These are phyloP conservation scores for Eulemur albifrons DNA, from an alignment of 2,797 vertebrate species.

Conservation along the genomic window DNA sequence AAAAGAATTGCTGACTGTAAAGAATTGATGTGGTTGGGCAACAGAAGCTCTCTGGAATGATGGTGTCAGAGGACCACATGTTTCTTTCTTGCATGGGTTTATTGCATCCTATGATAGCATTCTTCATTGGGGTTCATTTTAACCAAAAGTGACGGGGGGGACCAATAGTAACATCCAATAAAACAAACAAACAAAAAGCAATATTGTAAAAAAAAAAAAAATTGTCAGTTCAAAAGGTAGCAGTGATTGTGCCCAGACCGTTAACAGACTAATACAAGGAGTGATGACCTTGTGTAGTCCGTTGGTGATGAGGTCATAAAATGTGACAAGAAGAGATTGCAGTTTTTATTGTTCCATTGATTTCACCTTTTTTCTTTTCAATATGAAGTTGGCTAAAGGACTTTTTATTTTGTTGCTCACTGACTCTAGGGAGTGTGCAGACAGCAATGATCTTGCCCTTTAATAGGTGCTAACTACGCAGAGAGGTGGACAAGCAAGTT, in stretches of 20 bases:
- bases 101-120: slow-evolving; percentile 24
- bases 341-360: slow-evolving; percentile 79
- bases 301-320: slow-evolving; percentile 77
- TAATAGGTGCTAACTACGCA: slow-evolving; percentile 34
- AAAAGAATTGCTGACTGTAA: neutral
- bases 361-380: slow-evolving; percentile 79
- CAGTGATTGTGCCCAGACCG: slow-evolving; percentile 54
- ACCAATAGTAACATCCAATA: slow-evolving; percentile 24
- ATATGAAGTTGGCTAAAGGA: slow-evolving; percentile 72
- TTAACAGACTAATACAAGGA: slow-evolving; percentile 77
- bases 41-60: neutral
- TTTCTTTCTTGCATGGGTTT: slow-evolving; percentile 36
- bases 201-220: slow-evolving; percentile 46
- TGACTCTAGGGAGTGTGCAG: slow-evolving; percentile 55
- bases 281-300: slow-evolving; percentile 62
- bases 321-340: slow-evolving; percentile 76
- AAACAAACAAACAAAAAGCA: slow-evolving; percentile 69
- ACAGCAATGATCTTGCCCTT: slow-evolving; percentile 32
- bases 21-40: neutral
- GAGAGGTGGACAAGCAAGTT: neutral
- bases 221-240: slow-evolving; percentile 66
- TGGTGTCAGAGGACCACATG: neutral
- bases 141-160: neutral
- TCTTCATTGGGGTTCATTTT: slow-evolving; percentile 60
- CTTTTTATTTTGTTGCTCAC: slow-evolving; percentile 75